These are phyloP conservation scores for Rhagoletis zephyria DNA, from an alignment of 1,140 invertebrate species.

Conservation along the genomic window DNA sequence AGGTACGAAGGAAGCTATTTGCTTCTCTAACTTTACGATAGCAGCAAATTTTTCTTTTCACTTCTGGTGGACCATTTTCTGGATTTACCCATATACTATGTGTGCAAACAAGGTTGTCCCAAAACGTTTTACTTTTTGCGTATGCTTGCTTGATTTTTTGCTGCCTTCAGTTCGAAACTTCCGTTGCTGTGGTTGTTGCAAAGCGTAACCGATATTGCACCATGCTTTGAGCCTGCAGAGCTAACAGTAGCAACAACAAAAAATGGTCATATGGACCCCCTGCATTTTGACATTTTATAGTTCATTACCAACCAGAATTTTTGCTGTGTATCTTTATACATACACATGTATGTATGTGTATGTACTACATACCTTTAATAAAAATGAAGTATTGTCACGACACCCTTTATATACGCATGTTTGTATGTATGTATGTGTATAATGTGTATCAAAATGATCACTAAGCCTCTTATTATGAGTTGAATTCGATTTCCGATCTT, in stretches of 20 bases:
- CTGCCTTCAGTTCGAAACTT: conserved; percentile 14
- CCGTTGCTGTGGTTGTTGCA: conserved; percentile 2
- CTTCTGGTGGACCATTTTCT: background rate
- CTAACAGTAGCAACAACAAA: background rate
- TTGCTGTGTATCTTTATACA: too few relatives aligned
- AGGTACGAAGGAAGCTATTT: background rate
- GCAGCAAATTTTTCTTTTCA: background rate
- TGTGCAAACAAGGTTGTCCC: too few relatives aligned
- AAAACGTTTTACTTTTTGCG: background rate
- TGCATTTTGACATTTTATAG: conserved; percentile 34
- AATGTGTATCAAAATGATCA: too few relatives aligned
- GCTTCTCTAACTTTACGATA: background rate
- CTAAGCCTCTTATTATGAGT: too few relatives aligned
- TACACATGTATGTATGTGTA: too few relatives aligned
- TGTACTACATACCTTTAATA: too few relatives aligned
- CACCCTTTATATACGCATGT: too few relatives aligned
- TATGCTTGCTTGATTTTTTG: background rate
- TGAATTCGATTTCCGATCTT: too few relatives aligned
- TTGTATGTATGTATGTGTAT: too few relatives aligned
- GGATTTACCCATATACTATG: too few relatives aligned
- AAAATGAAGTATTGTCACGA: too few relatives aligned
- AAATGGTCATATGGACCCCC: background rate
- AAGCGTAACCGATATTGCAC: conserved; percentile 42
- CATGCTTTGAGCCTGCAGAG: background rate
- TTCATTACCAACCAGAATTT: background rate